Evolutionary conservation across 2,113 vertebrate species (phyloP).

Genomic region (Trochalopteron elliotii): DNA sequence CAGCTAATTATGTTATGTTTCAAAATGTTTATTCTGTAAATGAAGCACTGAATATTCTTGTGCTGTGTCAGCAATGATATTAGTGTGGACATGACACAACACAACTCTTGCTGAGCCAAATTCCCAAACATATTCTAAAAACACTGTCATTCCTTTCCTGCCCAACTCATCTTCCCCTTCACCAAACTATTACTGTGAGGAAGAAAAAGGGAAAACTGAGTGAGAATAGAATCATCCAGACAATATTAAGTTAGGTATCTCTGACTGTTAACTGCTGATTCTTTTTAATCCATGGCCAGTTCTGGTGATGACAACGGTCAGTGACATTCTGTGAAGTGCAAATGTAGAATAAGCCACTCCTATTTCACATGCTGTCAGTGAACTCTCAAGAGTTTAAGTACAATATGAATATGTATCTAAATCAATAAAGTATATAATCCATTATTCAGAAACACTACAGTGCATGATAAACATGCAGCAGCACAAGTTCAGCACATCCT

Average conservation of each 20-base stretch:
- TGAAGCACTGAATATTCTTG: slow-evolving; percentile 12
- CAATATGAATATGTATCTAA: neutral
- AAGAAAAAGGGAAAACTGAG: neutral
- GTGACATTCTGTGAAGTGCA: neutral
- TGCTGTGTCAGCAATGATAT: neutral
- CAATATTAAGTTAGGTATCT: neutral
- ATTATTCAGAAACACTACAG: neutral
- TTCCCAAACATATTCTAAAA: neutral
- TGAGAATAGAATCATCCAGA: neutral
- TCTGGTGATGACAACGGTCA: neutral
- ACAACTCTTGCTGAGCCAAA: neutral
- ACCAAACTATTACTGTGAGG: neutral
- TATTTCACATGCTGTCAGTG: neutral
- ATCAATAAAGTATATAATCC: neutral
- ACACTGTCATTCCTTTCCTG: neutral
- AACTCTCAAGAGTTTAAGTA: neutral
- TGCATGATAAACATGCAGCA: neutral
- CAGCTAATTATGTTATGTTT: slow-evolving; percentile 50
- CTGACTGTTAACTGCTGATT: neutral
- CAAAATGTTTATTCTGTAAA: slow-evolving; percentile 41
- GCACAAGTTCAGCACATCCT: neutral
- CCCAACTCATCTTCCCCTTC: neutral
- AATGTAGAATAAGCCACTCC: neutral
- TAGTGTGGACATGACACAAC: neutral
- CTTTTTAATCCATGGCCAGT: neutral